A percentile compares a stretch with the other conserved stretches of the same genome.
Conservation (phyloP, 2,113 vertebrate genomes). For the Acrocephalus kingi region DNA sequence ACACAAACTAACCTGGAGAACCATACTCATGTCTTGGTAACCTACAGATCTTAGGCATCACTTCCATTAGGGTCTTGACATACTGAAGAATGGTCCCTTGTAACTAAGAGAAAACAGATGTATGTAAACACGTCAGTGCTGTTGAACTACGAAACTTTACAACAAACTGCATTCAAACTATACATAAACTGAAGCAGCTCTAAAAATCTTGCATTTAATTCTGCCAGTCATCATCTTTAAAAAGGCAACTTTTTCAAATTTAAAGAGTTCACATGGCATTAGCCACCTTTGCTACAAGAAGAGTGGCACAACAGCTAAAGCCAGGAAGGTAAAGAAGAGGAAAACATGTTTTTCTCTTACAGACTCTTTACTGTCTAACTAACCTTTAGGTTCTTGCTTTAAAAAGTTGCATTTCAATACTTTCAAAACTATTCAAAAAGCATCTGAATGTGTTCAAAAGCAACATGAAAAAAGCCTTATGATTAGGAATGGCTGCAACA, state of each 20-base stretch:
- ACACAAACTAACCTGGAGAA: constrained; percentile 81
- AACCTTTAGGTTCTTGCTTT: not conserved
- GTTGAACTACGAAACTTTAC: not conserved
- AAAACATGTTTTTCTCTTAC: not conserved
- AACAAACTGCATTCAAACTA: not conserved
- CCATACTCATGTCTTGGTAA: constrained; percentile 88
- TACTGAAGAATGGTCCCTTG: constrained; percentile 90
- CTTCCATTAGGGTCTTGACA: constrained; percentile 89
- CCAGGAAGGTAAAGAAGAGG: not conserved
- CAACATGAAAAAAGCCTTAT: not conserved
- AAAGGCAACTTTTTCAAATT: not conserved
- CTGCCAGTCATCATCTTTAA: not conserved
- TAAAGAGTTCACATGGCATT: not conserved
- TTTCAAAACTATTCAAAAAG: not conserved
- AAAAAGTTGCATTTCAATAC: not conserved
- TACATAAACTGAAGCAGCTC: not conserved
- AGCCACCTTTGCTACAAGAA: not conserved
- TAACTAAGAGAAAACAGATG: constrained; percentile 68
- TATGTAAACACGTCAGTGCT: not conserved
- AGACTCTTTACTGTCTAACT: not conserved
- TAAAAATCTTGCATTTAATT: not conserved
- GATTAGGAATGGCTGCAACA: not conserved
- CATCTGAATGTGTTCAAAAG: not conserved
- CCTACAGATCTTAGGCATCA: constrained; percentile 91
- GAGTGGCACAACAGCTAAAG: not conserved